phyloP scores from a whole-genome alignment of 2,113 vertebrate species.

The Dicaeum eximium region DNA sequence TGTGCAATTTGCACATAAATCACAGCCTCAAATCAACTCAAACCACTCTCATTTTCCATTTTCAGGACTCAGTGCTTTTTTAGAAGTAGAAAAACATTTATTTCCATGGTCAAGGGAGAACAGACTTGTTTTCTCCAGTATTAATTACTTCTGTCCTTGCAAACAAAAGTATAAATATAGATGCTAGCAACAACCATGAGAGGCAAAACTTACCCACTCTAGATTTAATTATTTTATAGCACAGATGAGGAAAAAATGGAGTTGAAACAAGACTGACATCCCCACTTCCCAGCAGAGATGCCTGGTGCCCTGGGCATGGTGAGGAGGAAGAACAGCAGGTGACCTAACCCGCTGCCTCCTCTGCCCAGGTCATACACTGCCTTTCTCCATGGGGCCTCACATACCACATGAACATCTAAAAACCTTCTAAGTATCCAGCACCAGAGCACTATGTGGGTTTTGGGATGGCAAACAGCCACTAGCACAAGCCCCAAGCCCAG shows the following conservation, averaged over 20 bases:
- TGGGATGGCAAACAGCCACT: neutral
- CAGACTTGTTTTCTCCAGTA: neutral
- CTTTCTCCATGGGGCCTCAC: accelerated
- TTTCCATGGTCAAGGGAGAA: neutral
- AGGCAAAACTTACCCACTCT: neutral
- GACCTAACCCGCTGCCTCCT: neutral
- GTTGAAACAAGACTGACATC: neutral
- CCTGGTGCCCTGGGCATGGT: neutral
- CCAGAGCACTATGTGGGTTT: neutral
- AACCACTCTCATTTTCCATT: neutral
- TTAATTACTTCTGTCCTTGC: neutral
- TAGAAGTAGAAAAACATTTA: neutral
- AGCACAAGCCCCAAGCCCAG: neutral
- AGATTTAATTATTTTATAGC: neutral
- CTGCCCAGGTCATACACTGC: neutral
- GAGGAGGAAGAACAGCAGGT: neutral
- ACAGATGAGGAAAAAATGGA: neutral
- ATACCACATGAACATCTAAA: neutral
- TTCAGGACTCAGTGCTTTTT: neutral
- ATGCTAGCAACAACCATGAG: neutral
- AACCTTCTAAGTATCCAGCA: neutral
- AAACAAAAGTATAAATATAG: neutral
- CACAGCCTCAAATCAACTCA: neutral
- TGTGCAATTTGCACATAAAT: neutral
- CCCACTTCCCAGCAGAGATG: neutral